phyloP scores from a whole-genome alignment of 2,113 vertebrate species.

The Butorides virescens region DNA sequence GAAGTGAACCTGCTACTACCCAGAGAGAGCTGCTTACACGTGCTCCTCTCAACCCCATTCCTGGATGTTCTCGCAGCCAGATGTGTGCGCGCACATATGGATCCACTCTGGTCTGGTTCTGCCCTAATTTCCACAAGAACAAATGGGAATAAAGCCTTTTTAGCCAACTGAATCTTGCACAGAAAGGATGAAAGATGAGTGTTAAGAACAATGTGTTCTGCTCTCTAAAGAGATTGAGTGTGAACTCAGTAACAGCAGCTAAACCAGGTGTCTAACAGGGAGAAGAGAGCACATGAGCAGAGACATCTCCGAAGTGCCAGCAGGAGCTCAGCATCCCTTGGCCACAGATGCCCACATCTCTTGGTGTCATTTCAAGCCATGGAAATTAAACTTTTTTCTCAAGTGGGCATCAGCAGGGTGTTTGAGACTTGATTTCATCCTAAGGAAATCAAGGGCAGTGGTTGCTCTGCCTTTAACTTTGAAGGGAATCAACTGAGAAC shows the following conservation, averaged over 20 bases:
- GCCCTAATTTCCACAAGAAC: background rate
- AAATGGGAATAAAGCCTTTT: background rate
- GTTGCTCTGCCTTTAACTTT: background rate
- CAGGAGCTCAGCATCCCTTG: background rate
- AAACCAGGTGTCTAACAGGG: too few species aligned
- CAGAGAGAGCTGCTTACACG: accelerated
- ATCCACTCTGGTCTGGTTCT: background rate
- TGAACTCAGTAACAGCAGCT: background rate
- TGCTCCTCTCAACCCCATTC: background rate
- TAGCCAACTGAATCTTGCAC: background rate
- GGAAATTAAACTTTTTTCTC: background rate
- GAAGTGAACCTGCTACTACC: background rate
- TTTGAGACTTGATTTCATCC: background rate
- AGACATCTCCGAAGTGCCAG: background rate
- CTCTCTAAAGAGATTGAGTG: background rate
- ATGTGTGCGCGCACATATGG: background rate
- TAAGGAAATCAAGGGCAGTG: background rate
- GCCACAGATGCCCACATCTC: background rate
- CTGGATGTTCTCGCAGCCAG: background rate
- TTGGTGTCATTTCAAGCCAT: background rate
- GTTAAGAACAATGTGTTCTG: background rate
- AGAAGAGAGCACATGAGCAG: background rate
- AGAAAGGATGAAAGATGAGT: background rate
- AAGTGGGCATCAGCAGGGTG: background rate
- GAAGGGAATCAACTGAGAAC: background rate